Evolutionary conservation across 2,888 invertebrate species (phyloP).

Genomic region (Drosophila diplacantha): DNA sequence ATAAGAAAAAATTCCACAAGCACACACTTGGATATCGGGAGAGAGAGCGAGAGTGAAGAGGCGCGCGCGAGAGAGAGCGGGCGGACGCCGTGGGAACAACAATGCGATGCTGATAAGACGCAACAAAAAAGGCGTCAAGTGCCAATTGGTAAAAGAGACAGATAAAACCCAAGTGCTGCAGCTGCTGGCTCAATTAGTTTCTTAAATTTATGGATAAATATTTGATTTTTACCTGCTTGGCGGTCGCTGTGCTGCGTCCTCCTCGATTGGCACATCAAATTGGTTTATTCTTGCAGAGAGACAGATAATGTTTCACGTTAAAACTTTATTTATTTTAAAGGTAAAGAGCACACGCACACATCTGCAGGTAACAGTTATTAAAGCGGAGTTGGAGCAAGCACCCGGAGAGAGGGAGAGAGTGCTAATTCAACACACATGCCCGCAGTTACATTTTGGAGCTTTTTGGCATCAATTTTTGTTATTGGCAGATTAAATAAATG

Average conservation of each 20-base stretch:
- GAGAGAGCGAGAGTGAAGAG: constrained; percentile 2
- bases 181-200: constrained; percentile 15
- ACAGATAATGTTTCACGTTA: not conserved
- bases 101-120: constrained; percentile 31
- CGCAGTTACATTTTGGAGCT: constrained; percentile 1
- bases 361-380: constrained; percentile 1
- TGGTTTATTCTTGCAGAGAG: constrained; percentile 19
- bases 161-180: not conserved
- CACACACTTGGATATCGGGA: constrained; percentile 12
- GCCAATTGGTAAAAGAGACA: constrained; percentile 1
- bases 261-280: constrained; percentile 46
- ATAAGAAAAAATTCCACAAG: constrained; percentile 36
- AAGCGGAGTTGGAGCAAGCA: constrained; percentile 13
- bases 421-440: constrained; percentile 25
- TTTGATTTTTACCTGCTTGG: constrained; percentile 24
- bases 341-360: constrained; percentile 26
- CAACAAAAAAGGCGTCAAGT: constrained; percentile 4
- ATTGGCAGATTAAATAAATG: constrained; percentile 12
- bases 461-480: constrained; percentile 26
- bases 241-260: constrained; percentile 28
- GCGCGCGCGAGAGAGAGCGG: constrained; percentile 3
- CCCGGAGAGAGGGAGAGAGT: constrained; percentile 11
- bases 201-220: constrained; percentile 12
- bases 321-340: constrained; percentile 14
- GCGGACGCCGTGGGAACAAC: constrained; percentile 7